Percentiles rank a stretch among this genome's conserved stretches.
These are phyloP conservation scores for Micromys minutus DNA, from an alignment of 2,113 vertebrate species.

Conservation along the genomic window DNA sequence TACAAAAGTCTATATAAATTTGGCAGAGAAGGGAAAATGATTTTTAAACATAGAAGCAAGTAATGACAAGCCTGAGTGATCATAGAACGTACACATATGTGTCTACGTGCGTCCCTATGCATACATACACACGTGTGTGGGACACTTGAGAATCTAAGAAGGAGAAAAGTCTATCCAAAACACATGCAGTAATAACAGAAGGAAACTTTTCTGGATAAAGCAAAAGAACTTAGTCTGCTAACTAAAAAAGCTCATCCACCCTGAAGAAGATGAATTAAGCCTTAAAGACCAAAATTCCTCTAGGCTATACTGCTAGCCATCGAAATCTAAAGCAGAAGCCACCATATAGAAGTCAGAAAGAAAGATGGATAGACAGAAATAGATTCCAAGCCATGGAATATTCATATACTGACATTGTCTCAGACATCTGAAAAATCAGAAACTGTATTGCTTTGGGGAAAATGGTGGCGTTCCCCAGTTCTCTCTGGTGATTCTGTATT, in stretches of 20 bases:
- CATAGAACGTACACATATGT: background rate
- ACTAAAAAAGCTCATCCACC: background rate
- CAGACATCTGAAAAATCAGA: background rate
- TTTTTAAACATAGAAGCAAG: constrained; percentile 4
- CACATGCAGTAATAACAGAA: constrained; percentile 10
- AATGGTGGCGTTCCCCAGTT: background rate
- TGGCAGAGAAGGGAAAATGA: background rate
- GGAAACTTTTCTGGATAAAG: background rate
- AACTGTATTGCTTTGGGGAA: background rate
- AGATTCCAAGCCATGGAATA: background rate
- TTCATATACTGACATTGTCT: background rate
- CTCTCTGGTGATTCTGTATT: background rate
- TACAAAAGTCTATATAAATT: background rate
- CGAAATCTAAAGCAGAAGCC: background rate
- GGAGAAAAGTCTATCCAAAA: background rate
- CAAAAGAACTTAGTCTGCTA: background rate
- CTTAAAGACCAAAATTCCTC: background rate
- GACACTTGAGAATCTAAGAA: constrained; percentile 14
- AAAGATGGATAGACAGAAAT: background rate
- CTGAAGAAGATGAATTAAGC: background rate
- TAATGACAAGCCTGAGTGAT: background rate
- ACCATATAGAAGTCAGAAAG: background rate
- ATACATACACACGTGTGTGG: background rate
- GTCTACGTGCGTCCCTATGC: too few species aligned
- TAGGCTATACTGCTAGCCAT: background rate